Conservation (phyloP, 2,113 vertebrate genomes). For the Scalopus aquaticus region DNA sequence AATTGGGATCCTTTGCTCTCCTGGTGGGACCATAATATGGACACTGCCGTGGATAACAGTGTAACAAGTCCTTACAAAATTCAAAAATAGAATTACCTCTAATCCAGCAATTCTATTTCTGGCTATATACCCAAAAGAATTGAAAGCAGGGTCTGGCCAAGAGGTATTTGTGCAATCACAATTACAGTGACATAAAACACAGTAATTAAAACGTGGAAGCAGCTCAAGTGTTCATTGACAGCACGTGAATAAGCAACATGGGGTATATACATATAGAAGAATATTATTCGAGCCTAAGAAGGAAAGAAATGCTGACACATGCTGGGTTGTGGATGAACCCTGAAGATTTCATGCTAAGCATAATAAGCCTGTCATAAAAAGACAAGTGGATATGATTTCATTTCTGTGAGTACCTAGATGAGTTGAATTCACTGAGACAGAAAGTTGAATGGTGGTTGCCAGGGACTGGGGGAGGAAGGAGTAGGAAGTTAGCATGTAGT, state of each 20-base stretch:
- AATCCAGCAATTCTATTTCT: background rate
- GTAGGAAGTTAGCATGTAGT: background rate
- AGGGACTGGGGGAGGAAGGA: background rate
- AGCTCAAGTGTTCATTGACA: background rate
- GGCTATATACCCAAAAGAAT: background rate
- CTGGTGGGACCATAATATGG: background rate
- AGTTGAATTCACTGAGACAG: background rate
- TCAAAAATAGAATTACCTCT: background rate
- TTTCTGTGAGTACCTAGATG: background rate
- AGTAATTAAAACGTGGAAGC: background rate
- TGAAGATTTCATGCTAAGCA: background rate
- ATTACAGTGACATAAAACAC: background rate
- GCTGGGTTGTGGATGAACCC: background rate
- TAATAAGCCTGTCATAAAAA: background rate
- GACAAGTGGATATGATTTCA: background rate
- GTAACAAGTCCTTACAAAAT: background rate
- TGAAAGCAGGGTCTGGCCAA: background rate
- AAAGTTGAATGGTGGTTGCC: background rate
- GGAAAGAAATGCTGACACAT: background rate
- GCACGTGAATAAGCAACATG: background rate
- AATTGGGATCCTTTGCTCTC: background rate
- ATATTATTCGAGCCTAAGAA: background rate
- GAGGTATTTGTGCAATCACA: background rate
- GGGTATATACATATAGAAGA: background rate
- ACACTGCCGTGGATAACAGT: background rate